These are phyloP conservation scores for Saccostrea echinata DNA, from an alignment of 1,140 invertebrate genomes.

Conservation along the genomic window DNA sequence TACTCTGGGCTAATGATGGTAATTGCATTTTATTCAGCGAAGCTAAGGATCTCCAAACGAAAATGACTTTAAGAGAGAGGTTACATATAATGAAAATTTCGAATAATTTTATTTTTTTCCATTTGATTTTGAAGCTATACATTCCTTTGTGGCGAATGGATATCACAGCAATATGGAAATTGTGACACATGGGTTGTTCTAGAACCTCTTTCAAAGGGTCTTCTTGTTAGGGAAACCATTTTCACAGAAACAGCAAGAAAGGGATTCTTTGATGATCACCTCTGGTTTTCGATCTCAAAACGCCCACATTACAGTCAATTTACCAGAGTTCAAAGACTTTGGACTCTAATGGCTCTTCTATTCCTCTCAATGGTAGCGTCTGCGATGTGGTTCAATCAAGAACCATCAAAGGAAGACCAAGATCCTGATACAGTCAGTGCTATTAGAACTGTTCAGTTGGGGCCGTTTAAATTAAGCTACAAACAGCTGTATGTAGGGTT, in stretches of 20 bases:
- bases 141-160: slow-evolving; percentile 52
- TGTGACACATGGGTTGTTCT: slow-evolving; percentile 11
- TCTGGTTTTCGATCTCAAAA: slow-evolving; percentile 52
- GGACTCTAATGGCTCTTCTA: slow-evolving; percentile 19
- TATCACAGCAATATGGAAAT: slow-evolving; percentile 43
- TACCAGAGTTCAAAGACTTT: slow-evolving; percentile 51
- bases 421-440: slow-evolving; percentile 64
- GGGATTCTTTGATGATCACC: slow-evolving; percentile 48
- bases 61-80: too few relatives aligned
- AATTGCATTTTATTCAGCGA: too few relatives aligned
- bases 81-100: too few relatives aligned
- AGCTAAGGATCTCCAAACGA: too few relatives aligned
- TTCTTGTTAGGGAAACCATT: slow-evolving; percentile 21
- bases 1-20: too few relatives aligned
- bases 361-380: slow-evolving; percentile 46
- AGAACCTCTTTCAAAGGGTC: not conserved
- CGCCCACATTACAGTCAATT: slow-evolving; percentile 50
- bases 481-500: slow-evolving; percentile 69
- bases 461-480: slow-evolving; percentile 77
- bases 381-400: slow-evolving; percentile 65
- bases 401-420: not conserved
- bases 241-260: slow-evolving; percentile 22
- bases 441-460: slow-evolving; percentile 79
- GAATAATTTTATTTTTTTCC: not conserved
- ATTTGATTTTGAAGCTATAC: slow-evolving; percentile 40